Percentiles rank a stretch among this genome's conserved stretches.
These are phyloP conservation scores for Proctacanthus coquilletti DNA, from an alignment of 1,140 invertebrate species.

Conservation along the genomic window DNA sequence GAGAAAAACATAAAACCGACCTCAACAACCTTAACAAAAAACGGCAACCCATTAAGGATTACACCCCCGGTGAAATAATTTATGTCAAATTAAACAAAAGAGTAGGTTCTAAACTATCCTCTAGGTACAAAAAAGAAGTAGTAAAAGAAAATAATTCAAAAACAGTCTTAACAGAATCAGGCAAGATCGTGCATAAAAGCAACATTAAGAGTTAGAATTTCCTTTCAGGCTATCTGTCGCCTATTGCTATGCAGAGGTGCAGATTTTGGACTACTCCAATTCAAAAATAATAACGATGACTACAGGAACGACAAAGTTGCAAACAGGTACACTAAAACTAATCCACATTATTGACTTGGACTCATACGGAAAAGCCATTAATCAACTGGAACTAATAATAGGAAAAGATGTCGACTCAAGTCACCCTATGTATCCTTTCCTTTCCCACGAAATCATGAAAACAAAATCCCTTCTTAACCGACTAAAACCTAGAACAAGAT, in stretches of 20 bases:
- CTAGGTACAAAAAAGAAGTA: constrained; percentile 7
- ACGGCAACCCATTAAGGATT: neutral
- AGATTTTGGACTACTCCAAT: no score
- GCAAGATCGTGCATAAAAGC: constrained; percentile 6
- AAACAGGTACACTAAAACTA: neutral
- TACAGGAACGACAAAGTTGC: neutral
- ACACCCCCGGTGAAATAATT: constrained; percentile 3
- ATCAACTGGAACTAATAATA: no score
- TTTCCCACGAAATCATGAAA: neutral
- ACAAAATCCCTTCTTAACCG: no score
- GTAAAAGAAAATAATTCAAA: neutral
- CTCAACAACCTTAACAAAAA: constrained; percentile 6
- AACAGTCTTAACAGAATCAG: neutral
- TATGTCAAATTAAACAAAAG: constrained; percentile 8
- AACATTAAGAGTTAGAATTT: constrained; percentile 6
- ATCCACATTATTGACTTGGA: neutral
- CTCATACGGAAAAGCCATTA: no score
- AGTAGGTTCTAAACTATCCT: constrained; percentile 3
- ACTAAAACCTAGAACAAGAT: no score
- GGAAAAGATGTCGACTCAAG: no score
- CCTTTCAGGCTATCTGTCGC: no score
- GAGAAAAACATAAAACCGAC: constrained; percentile 5
- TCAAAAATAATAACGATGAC: neutral
- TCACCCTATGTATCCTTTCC: no score
- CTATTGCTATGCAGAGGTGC: no score